Conservation (phyloP, 2,888 invertebrate genomes). For the Apodemia hepburni region DNA sequence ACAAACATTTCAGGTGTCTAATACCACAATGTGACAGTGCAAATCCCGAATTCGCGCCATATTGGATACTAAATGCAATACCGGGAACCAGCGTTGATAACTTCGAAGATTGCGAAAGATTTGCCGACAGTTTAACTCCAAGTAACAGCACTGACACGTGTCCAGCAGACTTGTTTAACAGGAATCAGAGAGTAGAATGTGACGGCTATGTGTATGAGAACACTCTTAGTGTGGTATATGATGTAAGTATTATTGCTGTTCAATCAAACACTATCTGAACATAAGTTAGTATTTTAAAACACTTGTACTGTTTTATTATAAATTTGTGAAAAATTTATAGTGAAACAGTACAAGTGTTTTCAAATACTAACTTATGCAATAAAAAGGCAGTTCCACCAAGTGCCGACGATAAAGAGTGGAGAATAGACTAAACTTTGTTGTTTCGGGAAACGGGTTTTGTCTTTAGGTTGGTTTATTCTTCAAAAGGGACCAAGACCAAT, state of each 20-base stretch:
- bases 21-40: slow-evolving; percentile 55
- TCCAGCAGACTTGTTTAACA: slow-evolving; percentile 53
- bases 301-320: no score
- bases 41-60: slow-evolving; percentile 46
- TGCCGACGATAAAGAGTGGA: no score
- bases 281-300: no score
- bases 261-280: no score
- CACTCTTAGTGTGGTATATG: slow-evolving; percentile 59
- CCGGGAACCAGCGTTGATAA: slow-evolving; percentile 40
- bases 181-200: slow-evolving; percentile 41
- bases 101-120: slow-evolving; percentile 56
- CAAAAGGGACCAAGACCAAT: no score
- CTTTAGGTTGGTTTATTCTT: no score
- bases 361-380: no score
- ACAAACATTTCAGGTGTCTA: slow-evolving; percentile 45
- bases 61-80: slow-evolving; percentile 57
- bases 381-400: no score
- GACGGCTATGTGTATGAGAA: slow-evolving; percentile 56
- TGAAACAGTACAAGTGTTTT: no score
- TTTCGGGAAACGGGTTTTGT: no score
- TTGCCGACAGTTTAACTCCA: slow-evolving; percentile 37
- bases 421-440: no score
- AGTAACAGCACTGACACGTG: slow-evolving; percentile 40
- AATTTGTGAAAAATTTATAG: no score
- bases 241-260: slow-evolving; percentile 53